Conservation (phyloP, 1,140 invertebrate species). For the Lepidotrigona ventralis region DNA sequence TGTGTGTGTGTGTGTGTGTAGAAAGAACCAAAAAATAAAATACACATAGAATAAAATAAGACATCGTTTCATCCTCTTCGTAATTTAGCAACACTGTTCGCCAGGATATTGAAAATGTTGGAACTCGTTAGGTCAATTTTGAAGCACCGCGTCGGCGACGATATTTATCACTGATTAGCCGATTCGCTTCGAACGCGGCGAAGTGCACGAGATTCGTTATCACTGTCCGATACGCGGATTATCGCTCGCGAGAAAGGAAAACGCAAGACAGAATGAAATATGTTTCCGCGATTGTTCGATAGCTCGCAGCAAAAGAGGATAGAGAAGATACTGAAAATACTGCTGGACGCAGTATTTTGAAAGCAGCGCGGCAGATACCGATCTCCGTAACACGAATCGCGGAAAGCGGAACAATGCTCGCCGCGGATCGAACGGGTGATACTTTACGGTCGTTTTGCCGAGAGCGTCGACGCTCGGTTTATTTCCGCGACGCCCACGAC, state of each 20-base stretch:
- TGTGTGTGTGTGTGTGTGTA: too few relatives aligned
- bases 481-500: conserved; percentile 36
- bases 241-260: background rate
- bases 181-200: background rate
- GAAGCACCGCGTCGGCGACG: background rate
- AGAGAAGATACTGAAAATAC: background rate
- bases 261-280: background rate
- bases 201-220: background rate
- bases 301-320: background rate
- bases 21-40: background rate
- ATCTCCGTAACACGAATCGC: background rate
- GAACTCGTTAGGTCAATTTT: too few relatives aligned
- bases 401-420: background rate
- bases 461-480: conserved; percentile 34
- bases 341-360: background rate
- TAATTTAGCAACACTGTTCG: too few relatives aligned
- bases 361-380: background rate
- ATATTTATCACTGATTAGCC: background rate
- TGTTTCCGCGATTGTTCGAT: background rate
- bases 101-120: too few relatives aligned
- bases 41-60: background rate
- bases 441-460: conserved; percentile 14
- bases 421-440: conserved; percentile 6
- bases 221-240: background rate
- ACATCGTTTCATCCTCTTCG: too few relatives aligned